Evolutionary conservation across 2,888 invertebrate genomes (phyloP), one percentile per base, ranked within the genome.

Genomic region (Drosophila falleni): DNA sequence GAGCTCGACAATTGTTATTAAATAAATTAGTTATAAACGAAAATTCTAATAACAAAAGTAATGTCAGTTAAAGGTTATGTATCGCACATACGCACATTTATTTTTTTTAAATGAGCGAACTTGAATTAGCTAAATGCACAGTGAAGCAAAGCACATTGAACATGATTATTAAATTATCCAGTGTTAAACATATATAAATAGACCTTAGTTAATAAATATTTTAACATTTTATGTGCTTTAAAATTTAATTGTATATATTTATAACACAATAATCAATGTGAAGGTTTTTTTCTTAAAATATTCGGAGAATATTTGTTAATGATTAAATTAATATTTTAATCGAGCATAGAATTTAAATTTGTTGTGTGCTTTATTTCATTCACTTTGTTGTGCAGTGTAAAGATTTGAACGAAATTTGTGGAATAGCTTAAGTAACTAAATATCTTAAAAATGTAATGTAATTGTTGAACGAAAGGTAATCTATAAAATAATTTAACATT

Each of bases 11-110:
- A 53, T 51, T 44, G 47, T 59, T 70, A 64, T 61, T 56, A 59
- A 60, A 46, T 61, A 33, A 65, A 46, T 60, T 41, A 29, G 64
- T 55, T 49, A 64, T 49, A 35, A 67, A 53, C 59, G 23, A 56
- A 26, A 60, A 39, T 58, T 70, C 44, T 39, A 49, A 61, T 59
- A 73, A 64, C 69, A 71, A 74, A 73, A 70, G 19, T 81, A 70
- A 87, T 89, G 87, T 89, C 89, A 87, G 74, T 71, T 78, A 31
- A 71, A 82, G 59, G 54, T 81, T 60, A 50, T 70, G 47, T 74
- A 54, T 50, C 72, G 26, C 70, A 41, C 71, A 61, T 56, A 53
- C 42, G 23, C 74, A 55, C 44, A 60, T 47, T 56, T 49, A 51
- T 31, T 31, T 46, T 29, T 19, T 29, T 44, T n/a, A 64, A 37